Percentiles rank a stretch among this genome's conserved stretches.
Evolutionary conservation across 2,113 vertebrate species (phyloP).

Genomic region (Melanerpes aurifrons): DNA sequence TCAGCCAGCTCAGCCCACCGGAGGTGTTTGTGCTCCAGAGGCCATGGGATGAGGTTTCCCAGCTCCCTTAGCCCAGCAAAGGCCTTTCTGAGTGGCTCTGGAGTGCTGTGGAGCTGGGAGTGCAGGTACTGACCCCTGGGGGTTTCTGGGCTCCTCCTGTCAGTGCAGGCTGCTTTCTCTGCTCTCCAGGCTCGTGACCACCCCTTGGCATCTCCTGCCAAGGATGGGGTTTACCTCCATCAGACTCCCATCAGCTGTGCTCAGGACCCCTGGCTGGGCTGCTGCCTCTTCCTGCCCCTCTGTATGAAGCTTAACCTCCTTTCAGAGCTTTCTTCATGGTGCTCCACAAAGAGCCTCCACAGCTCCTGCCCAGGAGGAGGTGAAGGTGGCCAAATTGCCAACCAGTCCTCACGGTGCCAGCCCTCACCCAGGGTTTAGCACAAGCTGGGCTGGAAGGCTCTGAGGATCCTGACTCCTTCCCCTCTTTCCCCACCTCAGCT

Average conservation of each 20-base stretch:
- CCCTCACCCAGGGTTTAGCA: too few relatives aligned
- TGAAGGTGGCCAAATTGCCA: rapidly evolving
- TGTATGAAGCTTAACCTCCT: not conserved
- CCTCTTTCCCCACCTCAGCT: not conserved
- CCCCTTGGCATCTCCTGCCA: not conserved
- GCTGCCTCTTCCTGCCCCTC: not conserved
- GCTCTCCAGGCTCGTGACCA: not conserved
- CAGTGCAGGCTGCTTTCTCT: not conserved
- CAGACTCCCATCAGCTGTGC: not conserved
- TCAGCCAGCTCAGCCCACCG: not conserved
- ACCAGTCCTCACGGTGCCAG: too few relatives aligned
- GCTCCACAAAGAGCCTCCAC: rapidly evolving
- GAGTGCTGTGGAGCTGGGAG: rapidly evolving
- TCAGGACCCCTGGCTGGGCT: not conserved
- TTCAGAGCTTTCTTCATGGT: not conserved
- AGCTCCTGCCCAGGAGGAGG: not conserved
- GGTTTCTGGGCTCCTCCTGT: rapidly evolving
- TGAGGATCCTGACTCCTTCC: not conserved
- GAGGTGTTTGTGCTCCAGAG: not conserved
- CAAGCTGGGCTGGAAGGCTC: not conserved
- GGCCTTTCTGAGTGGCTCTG: not conserved
- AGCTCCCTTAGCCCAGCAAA: rapidly evolving
- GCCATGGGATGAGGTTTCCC: not conserved
- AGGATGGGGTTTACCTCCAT: rapidly evolving
- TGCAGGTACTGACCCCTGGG: not conserved